Evolutionary conservation across 2,888 invertebrate genomes (phyloP).

Genomic region (Campopleginae sp.): DNA sequence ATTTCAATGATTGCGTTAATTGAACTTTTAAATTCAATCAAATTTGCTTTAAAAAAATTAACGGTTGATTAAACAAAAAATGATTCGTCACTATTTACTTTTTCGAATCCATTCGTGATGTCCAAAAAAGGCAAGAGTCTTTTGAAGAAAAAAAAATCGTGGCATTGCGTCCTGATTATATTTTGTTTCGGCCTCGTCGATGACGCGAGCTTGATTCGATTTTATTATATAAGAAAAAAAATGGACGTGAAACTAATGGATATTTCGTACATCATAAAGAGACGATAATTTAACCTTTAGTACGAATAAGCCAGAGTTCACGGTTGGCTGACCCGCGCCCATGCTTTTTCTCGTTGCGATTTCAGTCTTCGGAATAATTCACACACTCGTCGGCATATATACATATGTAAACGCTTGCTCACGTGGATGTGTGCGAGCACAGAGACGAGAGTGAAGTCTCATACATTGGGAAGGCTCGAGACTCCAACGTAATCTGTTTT

Average conservation of each 20-base stretch:
- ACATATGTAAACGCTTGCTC: neutral
- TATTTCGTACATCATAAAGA: slow-evolving; percentile 21
- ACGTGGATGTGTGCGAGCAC: neutral
- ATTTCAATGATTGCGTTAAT: neutral
- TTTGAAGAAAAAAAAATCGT: too few species aligned
- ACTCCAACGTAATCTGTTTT: slow-evolving; percentile 69
- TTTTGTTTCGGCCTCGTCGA: neutral
- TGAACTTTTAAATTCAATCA: neutral
- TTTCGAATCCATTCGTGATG: too few species aligned
- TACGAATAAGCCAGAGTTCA: slow-evolving; percentile 46
- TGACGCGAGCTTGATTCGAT: neutral
- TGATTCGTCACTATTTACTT: too few species aligned
- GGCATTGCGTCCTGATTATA: neutral
- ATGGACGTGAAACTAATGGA: neutral
- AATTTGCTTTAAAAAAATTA: too few species aligned
- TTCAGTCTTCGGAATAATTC: slow-evolving; percentile 66
- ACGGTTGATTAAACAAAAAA: too few species aligned
- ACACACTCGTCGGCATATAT: slow-evolving; percentile 30
- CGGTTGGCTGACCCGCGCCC: slow-evolving; percentile 38
- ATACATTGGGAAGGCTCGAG: slow-evolving; percentile 47
- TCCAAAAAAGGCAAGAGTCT: too few species aligned
- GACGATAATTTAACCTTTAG: slow-evolving; percentile 35
- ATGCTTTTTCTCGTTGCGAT: slow-evolving; percentile 62
- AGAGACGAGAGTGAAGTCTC: slow-evolving; percentile 15
- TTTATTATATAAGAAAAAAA: neutral